Percentiles rank a stretch among this genome's conserved stretches.
Conservation (phyloP, 2,113 vertebrate species). For the Heterochromis multidens region DNA sequence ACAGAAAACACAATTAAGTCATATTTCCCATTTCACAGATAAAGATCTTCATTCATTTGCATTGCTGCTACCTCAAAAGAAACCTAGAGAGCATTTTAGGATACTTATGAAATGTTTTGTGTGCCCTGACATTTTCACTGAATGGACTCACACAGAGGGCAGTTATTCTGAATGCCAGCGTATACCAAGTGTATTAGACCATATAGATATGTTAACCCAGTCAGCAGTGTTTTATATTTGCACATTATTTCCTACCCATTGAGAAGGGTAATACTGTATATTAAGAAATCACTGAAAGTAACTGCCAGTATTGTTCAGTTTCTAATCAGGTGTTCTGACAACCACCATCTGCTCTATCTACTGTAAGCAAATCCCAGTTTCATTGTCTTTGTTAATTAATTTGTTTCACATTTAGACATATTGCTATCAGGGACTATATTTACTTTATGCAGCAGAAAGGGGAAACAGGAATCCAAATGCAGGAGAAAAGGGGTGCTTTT, state of each 20-base stretch:
- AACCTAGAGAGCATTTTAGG: slow-evolving; percentile 23
- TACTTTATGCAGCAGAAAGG: not conserved
- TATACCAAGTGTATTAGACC: slow-evolving; percentile 7
- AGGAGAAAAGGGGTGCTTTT: not conserved
- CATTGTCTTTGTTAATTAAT: not conserved
- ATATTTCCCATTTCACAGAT: slow-evolving; percentile 20
- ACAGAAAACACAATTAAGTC: slow-evolving; percentile 15
- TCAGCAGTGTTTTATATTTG: not conserved
- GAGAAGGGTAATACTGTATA: not conserved
- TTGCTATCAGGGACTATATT: not conserved
- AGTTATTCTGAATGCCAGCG: slow-evolving; percentile 1
- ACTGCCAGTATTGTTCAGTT: not conserved
- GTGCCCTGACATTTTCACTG: slow-evolving; percentile 31
- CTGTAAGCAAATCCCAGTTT: not conserved
- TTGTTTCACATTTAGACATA: not conserved
- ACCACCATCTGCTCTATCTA: not conserved
- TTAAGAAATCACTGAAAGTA: slow-evolving; percentile 22
- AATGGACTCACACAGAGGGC: not conserved
- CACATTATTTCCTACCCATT: not conserved
- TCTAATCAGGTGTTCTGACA: slow-evolving; percentile 4
- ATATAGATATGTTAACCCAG: slow-evolving; percentile 20
- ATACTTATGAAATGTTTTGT: slow-evolving; percentile 29
- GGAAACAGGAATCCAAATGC: not conserved
- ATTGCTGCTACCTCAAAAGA: slow-evolving; percentile 12
- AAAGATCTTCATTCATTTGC: slow-evolving; percentile 19